Conservation (phyloP, 2,797 vertebrate species). For the Lithobates sylvaticus region DNA sequence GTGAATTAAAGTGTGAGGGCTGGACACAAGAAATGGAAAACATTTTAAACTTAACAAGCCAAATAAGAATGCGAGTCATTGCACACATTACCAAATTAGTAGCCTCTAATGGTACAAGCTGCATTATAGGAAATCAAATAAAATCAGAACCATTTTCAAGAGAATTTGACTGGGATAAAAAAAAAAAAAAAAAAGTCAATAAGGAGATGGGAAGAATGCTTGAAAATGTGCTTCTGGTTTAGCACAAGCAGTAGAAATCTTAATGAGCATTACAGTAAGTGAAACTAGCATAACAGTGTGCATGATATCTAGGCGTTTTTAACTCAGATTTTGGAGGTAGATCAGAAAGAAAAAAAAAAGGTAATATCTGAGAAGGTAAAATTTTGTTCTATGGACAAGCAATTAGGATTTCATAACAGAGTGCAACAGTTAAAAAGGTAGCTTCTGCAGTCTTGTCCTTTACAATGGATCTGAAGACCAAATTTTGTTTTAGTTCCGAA, state of each 20-base stretch:
- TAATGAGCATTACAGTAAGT: conserved; percentile 3
- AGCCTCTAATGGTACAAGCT: conserved; percentile 37
- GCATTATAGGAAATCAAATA: conserved; percentile 39
- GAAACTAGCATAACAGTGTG: background rate
- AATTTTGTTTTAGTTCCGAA: no score
- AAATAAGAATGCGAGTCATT: conserved; percentile 17
- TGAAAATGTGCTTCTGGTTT: background rate
- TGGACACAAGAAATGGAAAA: background rate
- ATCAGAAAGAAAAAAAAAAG: no score
- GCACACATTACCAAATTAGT: conserved; percentile 55
- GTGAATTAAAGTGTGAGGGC: no score
- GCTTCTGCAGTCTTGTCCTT: no score
- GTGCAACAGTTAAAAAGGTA: no score
- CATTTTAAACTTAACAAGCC: background rate
- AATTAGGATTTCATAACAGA: no score
- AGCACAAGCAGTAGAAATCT: conserved; percentile 15
- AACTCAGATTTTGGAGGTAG: no score
- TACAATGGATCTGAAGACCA: no score
- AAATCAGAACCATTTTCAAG: conserved; percentile 17
- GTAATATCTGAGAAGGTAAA: no score
- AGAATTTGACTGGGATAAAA: background rate
- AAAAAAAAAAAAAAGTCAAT: no score
- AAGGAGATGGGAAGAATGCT: background rate
- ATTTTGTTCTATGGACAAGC: no score
- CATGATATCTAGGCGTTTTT: no score